Conservation (phyloP, 2,797 vertebrate species). For the Cryptoblepharus egeriae region DNA sequence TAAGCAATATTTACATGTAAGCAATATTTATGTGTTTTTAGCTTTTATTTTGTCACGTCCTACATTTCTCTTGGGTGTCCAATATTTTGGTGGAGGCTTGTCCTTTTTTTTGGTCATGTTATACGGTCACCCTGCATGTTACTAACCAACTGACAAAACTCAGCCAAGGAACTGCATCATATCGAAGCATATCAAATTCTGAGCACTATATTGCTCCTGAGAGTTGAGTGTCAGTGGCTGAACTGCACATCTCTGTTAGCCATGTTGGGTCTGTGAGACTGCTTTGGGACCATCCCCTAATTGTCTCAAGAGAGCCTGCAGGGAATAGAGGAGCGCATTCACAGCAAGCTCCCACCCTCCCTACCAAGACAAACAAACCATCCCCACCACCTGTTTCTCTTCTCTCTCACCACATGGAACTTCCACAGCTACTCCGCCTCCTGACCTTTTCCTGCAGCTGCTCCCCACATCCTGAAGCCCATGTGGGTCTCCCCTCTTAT, state of each 20-base stretch:
- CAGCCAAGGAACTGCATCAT: background rate
- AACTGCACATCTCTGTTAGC: background rate
- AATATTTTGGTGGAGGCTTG: no score
- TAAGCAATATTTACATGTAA: no score
- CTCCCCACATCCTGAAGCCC: constrained; percentile 63
- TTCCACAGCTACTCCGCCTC: constrained; percentile 67
- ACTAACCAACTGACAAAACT: background rate
- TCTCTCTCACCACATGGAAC: constrained; percentile 63
- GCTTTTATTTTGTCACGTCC: no score
- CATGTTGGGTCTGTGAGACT: constrained; percentile 6
- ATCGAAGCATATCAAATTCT: background rate
- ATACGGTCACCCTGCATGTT: no score
- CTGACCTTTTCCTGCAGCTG: constrained; percentile 67
- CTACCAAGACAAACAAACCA: constrained; percentile 64
- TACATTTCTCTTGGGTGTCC: no score
- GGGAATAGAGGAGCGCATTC: constrained; percentile 49
- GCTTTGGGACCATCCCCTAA: background rate
- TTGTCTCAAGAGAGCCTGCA: background rate
- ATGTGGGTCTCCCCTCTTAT: constrained; percentile 34
- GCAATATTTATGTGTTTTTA: no score
- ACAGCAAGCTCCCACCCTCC: constrained; percentile 52
- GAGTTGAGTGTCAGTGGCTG: rapidly evolving
- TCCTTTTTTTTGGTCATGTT: no score
- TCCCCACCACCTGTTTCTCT: constrained; percentile 68
- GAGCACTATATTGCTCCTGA: background rate